Conservation (phyloP, 2,113 vertebrate species). For the Cnemophilus loriae region DNA sequence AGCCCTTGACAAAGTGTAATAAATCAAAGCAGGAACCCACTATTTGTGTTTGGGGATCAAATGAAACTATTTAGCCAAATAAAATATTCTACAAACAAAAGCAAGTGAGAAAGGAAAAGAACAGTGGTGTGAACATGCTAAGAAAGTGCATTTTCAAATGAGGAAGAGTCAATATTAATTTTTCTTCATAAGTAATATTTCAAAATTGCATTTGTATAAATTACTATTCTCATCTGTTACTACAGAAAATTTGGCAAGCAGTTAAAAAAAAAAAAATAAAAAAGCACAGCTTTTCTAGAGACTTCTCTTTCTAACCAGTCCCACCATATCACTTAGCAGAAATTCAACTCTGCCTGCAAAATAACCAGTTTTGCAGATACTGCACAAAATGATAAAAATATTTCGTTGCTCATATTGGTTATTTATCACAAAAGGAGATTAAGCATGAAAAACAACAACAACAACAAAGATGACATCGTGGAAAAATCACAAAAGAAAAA, state of each 20-base stretch:
- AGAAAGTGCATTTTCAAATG: neutral
- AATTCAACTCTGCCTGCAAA: neutral
- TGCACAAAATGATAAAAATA: neutral
- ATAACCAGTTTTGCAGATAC: neutral
- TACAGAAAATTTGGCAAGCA: neutral
- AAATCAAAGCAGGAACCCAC: neutral
- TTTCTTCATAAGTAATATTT: neutral
- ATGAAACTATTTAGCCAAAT: neutral
- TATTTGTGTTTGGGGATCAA: neutral
- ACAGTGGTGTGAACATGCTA: neutral
- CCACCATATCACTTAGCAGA: neutral
- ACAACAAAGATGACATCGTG: neutral
- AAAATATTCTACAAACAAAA: neutral
- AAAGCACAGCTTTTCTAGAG: neutral
- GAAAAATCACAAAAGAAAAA: neutral
- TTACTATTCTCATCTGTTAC: neutral
- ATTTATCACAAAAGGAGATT: neutral
- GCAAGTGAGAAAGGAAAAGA: neutral
- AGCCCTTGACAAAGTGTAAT: neutral
- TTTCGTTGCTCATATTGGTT: neutral
- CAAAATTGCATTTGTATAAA: neutral
- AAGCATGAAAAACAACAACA: neutral
- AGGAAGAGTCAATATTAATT: neutral
- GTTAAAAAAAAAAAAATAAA: neutral
- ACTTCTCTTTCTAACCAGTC: neutral